These are phyloP conservation scores for Nasonia longicornis DNA, from an alignment of 1,140 invertebrate species.

Conservation along the genomic window DNA sequence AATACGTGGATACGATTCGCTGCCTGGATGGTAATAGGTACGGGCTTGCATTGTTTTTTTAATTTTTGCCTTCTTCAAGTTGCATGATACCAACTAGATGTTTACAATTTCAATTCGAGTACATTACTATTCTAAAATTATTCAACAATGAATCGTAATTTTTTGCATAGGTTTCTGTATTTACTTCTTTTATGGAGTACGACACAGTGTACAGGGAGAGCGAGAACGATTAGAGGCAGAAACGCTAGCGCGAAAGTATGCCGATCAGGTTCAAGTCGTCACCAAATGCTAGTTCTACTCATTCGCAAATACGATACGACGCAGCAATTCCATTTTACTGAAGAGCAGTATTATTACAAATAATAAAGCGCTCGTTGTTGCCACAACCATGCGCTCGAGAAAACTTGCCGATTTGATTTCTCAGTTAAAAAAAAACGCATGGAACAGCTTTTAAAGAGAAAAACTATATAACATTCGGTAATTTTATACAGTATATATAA, in stretches of 20 bases:
- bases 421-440: neutral
- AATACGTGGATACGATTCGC: constrained; percentile 88
- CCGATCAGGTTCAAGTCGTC: constrained; percentile 51
- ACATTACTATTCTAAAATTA: no score
- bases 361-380: constrained; percentile 31
- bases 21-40: constrained; percentile 83
- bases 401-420: constrained; percentile 4
- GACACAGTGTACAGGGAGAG: constrained; percentile 65
- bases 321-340: constrained; percentile 14
- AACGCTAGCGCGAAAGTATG: constrained; percentile 49
- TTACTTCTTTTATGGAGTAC: constrained; percentile 68
- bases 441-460: neutral
- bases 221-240: constrained; percentile 52
- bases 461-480: neutral
- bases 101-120: no score
- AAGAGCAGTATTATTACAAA: constrained; percentile 39
- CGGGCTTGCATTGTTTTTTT: constrained; percentile 44
- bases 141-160: neutral
- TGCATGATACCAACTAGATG: no score
- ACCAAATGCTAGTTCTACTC: constrained; percentile 44
- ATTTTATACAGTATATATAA: constrained; percentile 1
- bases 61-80: neutral
- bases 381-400: neutral
- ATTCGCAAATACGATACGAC: neutral
- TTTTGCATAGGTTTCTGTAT: constrained; percentile 65